Evolutionary conservation across 2,113 vertebrate species (phyloP).

Genomic region (Pterocles orientalis): DNA sequence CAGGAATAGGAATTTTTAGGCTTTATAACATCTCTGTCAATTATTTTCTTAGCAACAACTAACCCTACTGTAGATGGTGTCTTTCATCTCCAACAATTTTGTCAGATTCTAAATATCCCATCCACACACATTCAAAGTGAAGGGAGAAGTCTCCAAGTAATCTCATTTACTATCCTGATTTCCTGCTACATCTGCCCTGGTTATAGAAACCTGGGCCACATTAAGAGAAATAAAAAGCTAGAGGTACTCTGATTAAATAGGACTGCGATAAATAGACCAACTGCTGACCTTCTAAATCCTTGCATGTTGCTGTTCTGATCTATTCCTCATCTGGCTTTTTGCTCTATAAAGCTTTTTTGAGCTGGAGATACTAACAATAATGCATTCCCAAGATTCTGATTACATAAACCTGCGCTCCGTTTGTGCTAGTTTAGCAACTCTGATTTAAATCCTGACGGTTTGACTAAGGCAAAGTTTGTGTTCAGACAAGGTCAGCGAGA

Average conservation of each 20-base stretch:
- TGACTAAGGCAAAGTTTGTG: not conserved
- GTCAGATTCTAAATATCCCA: not conserved
- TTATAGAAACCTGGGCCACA: constrained; percentile 37
- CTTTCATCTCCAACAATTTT: not conserved
- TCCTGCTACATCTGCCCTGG: not conserved
- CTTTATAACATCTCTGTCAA: not conserved
- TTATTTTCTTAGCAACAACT: not conserved
- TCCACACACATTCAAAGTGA: not conserved
- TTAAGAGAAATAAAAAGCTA: constrained; percentile 34
- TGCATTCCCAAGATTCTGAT: constrained; percentile 30
- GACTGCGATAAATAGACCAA: constrained; percentile 25
- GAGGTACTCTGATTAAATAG: constrained; percentile 36
- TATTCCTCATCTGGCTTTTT: constrained; percentile 42
- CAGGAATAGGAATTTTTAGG: not conserved
- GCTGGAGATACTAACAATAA: not conserved
- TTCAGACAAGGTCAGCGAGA: not conserved
- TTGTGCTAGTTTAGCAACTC: not conserved
- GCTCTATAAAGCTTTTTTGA: not conserved
- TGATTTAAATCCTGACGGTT: not conserved
- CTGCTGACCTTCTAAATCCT: constrained; percentile 45
- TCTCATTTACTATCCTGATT: constrained; percentile 34
- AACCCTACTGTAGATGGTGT: not conserved
- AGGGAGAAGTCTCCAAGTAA: constrained; percentile 22
- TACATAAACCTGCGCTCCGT: not conserved
- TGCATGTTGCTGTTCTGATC: constrained; percentile 6